These are phyloP conservation scores for Lepidiolamprologus cunningtoni DNA, from an alignment of 2,113 vertebrate genomes.

Conservation along the genomic window DNA sequence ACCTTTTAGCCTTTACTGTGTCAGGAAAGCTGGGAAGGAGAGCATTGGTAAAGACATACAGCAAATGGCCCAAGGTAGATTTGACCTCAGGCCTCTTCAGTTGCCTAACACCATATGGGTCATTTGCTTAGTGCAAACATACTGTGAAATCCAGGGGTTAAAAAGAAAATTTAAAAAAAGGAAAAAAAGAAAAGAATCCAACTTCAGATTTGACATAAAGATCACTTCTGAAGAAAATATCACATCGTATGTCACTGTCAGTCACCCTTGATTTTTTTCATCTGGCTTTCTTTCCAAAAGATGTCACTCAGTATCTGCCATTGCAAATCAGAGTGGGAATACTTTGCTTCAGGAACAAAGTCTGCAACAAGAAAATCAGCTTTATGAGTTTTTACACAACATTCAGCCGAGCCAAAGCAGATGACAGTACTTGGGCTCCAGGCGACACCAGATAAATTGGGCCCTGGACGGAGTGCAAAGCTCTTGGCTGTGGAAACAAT, in stretches of 20 bases:
- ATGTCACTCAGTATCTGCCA: constrained; percentile 38
- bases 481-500: constrained; percentile 7
- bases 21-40: background rate
- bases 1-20: background rate
- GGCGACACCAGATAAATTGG: constrained; percentile 21
- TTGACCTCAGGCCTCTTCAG: background rate
- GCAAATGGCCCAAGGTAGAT: background rate
- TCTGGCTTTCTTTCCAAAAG: constrained; percentile 14
- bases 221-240: background rate
- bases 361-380: background rate
- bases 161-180: rapidly evolving
- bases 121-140: background rate
- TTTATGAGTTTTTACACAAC: background rate
- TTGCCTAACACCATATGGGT: background rate
- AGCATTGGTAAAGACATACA: background rate
- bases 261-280: background rate
- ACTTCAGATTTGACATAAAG: background rate
- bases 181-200: background rate
- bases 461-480: background rate
- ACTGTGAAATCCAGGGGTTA: background rate
- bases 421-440: background rate
- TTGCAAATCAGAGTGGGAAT: constrained; percentile 22
- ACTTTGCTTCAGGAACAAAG: background rate
- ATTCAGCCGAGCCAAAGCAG: background rate
- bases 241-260: background rate